Base-by-base conservation (phyloP, 2,113 vertebrate genomes). In the Arvicanthis niloticus region DNA sequence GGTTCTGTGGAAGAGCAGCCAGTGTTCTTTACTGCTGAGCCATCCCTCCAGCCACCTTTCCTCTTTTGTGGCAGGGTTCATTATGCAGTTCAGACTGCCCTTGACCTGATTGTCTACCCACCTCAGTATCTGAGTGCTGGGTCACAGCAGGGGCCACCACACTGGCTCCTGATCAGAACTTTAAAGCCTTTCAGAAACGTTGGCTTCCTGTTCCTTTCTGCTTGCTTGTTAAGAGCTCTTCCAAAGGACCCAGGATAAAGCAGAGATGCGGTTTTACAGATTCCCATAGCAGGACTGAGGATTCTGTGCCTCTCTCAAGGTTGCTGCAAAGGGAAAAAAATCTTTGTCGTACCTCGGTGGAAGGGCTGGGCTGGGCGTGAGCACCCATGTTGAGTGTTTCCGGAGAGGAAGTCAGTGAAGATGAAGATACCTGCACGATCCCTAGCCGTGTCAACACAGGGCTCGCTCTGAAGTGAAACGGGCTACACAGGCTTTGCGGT, bases 321-420 rank as follows among this genome's bases (percentile, higher is more conserved):
- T 42, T 70, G 3, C 12, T 0, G 2, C 15, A 5, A 2, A 12
- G 19, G 42, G 29, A 2, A 2, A 45, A 1, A 21, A 68, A 34
- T 65, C 60, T 17, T 29, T 7, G 10, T 31, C 19, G 3, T 3
- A 0, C 13, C 22, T 5, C 5, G 0, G 2, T 42, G n/a, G 60
- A 11, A 34, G 24, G 40, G 4, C 9, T 1, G 1, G 26, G 17
- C 5, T 6, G n/a, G 16, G 13, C 1, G 0, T 7, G 26, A 5
- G 11, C 0, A 0, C 12, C 1, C 12, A 24, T 0, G 0, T 0
- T 45, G 72, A 29, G 60, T 3, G 70, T 76, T 70, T 53, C 65
- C 2, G 65, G 48, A 16, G 51, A 24, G n/a, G 8, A 77, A 10
- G 0, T 76, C 3, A 0, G 17, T 73, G 21, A 5, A 42, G n/a